phyloP scores from a whole-genome alignment of 64 coral and sea anemone genomes.

The Montipora foliosa region DNA sequence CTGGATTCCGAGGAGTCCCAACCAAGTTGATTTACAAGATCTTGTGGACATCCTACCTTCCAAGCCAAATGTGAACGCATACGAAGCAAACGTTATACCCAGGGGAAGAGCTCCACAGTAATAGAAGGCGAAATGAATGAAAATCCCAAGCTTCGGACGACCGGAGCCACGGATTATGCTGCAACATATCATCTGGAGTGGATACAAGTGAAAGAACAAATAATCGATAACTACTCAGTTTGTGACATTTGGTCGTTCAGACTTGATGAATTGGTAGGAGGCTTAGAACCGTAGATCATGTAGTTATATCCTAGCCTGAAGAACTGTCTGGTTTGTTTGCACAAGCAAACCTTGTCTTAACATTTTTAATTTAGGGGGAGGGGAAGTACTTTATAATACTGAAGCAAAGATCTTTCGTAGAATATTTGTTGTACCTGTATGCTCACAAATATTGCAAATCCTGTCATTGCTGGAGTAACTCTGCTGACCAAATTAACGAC shows the following conservation, averaged over 20 bases:
- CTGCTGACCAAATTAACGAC: background rate
- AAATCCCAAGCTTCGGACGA: conserved; percentile 21
- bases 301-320: too few relatives aligned
- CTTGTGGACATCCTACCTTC: background rate
- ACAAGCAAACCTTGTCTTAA: too few relatives aligned
- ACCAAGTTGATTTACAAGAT: background rate
- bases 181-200: background rate
- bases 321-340: too few relatives aligned
- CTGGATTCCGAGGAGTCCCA: too few relatives aligned
- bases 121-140: background rate
- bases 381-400: too few relatives aligned
- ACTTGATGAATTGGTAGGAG: too few relatives aligned
- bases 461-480: conserved; percentile 32
- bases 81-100: background rate
- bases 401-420: too few relatives aligned
- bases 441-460: conserved; percentile 16
- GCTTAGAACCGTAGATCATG: too few relatives aligned
- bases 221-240: background rate
- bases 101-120: background rate
- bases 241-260: too few relatives aligned
- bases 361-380: too few relatives aligned
- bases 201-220: background rate
- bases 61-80: background rate
- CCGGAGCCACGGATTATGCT: conserved; percentile 16
- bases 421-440: background rate